Evolutionary conservation across 2,113 vertebrate genomes (phyloP).

Genomic region (Mesocricetus auratus): DNA sequence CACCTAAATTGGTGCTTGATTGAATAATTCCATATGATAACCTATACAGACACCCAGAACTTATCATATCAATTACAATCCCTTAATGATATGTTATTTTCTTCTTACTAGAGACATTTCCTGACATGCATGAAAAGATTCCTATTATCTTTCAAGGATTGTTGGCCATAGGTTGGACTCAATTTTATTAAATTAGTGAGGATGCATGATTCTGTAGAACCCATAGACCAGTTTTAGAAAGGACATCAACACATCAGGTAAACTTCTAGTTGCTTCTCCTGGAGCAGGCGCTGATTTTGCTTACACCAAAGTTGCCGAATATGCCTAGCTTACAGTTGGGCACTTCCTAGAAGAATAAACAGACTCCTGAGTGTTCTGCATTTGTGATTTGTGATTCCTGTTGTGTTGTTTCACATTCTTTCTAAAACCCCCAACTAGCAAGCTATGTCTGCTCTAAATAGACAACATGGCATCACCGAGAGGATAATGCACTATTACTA

Average conservation of each 20-base stretch:
- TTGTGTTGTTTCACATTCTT: constrained; percentile 34
- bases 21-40: not conserved
- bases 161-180: not conserved
- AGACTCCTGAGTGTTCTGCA: not conserved
- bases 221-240: not conserved
- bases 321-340: not conserved
- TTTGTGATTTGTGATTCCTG: constrained; percentile 28
- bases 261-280: not conserved
- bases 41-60: not conserved
- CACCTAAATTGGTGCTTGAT: not conserved
- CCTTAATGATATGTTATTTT: not conserved
- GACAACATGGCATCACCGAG: constrained; percentile 58
- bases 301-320: not conserved
- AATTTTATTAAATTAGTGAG: not conserved
- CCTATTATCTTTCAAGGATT: not conserved
- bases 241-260: not conserved
- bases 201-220: not conserved
- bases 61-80: not conserved
- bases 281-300: not conserved
- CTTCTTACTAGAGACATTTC: not conserved
- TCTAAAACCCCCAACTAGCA: constrained; percentile 48
- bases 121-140: not conserved
- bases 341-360: not conserved
- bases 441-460: constrained; percentile 55
- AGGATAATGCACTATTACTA: constrained; percentile 79